Percentiles rank a stretch among this genome's conserved stretches.
phyloP scores from a whole-genome alignment of 1,140 invertebrate species.

The Drosophila tristis region DNA sequence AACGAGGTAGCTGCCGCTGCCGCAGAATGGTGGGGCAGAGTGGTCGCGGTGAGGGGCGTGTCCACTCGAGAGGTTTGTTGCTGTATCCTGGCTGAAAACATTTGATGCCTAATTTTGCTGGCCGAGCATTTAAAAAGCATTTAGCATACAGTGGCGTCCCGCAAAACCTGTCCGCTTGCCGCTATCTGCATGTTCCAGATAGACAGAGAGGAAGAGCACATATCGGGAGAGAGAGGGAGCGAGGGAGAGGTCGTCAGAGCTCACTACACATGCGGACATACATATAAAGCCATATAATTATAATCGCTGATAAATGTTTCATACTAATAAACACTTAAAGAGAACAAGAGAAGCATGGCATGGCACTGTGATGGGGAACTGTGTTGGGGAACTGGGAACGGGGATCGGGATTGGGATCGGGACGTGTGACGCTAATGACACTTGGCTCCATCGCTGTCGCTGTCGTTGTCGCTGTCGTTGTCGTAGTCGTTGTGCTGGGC shows the following conservation, averaged over 20 bases:
- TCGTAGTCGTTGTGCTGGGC: conserved; percentile 9
- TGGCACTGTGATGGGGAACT: not conserved
- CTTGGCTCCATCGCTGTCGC: conserved; percentile 54
- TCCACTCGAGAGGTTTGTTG: conserved; percentile 46
- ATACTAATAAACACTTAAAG: conserved; percentile 76
- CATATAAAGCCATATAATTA: conserved; percentile 71
- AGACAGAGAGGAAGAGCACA: not conserved
- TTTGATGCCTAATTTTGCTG: conserved; percentile 66
- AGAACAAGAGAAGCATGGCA: conserved; percentile 18
- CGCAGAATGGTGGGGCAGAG: not conserved
- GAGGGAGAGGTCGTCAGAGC: conserved; percentile 63
- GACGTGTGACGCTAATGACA: conserved; percentile 80
- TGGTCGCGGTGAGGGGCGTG: conserved; percentile 35
- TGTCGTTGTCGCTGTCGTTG: conserved; percentile 20
- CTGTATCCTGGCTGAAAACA: conserved; percentile 42
- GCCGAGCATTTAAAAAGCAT: conserved; percentile 71
- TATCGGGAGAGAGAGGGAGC: conserved; percentile 16
- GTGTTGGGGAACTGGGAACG: not conserved
- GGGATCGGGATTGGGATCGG: conserved; percentile 39
- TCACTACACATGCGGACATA: conserved; percentile 51
- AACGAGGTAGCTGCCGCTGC: not conserved
- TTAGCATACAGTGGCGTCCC: conserved; percentile 56
- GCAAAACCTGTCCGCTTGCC: conserved; percentile 32
- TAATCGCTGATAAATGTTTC: conserved; percentile 81
- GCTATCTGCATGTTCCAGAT: conserved; percentile 39